These are phyloP conservation scores for Xiphias gladius DNA, from an alignment of 2,113 vertebrate genomes.

Conservation along the genomic window DNA sequence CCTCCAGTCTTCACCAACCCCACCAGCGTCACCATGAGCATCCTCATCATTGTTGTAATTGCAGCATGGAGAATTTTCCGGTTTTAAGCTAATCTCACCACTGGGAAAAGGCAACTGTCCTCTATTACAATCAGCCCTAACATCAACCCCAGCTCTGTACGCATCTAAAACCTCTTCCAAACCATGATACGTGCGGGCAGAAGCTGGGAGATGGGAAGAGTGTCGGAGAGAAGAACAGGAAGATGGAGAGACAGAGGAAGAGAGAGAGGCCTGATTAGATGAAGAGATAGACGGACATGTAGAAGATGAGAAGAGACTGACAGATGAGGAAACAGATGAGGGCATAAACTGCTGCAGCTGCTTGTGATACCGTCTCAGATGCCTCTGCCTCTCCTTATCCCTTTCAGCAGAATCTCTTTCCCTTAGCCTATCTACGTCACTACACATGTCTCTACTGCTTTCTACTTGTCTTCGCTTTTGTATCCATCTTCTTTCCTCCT, in stretches of 20 bases:
- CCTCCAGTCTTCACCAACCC: not conserved
- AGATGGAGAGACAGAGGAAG: constrained; percentile 19
- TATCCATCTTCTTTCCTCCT: constrained; percentile 17
- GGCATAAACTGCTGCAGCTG: constrained; percentile 88
- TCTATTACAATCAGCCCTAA: constrained; percentile 8
- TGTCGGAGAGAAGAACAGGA: constrained; percentile 1
- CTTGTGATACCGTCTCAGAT: constrained; percentile 89
- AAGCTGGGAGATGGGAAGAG: constrained; percentile 1
- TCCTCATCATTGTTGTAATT: constrained; percentile 5
- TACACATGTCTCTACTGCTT: constrained; percentile 21
- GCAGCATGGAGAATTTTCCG: constrained; percentile 20
- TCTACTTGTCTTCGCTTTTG: constrained; percentile 41
- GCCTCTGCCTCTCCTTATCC: constrained; percentile 86
- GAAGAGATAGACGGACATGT: constrained; percentile 20
- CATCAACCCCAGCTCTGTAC: constrained; percentile 50
- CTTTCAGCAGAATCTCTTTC: constrained; percentile 22
- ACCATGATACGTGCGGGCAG: constrained; percentile 69
- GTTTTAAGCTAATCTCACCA: constrained; percentile 14
- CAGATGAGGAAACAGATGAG: constrained; percentile 56
- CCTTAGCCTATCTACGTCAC: not conserved
- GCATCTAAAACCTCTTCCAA: constrained; percentile 79
- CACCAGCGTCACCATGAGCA: not conserved
- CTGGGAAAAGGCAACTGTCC: not conserved
- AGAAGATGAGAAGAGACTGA: constrained; percentile 19
- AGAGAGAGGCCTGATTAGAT: constrained; percentile 35